Evolutionary conservation across 2,113 vertebrate species (phyloP).

Genomic region (Camelus bactrianus): DNA sequence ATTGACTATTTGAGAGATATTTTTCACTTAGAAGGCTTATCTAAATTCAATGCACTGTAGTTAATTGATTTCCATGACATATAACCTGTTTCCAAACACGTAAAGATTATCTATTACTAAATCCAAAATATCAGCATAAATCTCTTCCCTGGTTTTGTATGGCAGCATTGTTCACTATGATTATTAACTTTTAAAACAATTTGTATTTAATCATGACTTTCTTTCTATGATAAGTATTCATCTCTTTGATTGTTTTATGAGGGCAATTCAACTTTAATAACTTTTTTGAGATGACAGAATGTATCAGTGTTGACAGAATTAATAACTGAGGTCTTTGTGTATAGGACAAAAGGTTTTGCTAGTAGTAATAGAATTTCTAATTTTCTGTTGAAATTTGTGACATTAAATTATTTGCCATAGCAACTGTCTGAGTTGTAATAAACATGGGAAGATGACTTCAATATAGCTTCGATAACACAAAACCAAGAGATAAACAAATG

Average conservation of each 20-base stretch:
- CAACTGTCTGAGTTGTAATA: not conserved
- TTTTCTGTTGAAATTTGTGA: constrained; percentile 14
- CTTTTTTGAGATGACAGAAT: not conserved
- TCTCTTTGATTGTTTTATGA: constrained; percentile 3
- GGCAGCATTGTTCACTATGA: not conserved
- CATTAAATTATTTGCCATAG: not conserved
- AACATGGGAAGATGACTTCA: not conserved
- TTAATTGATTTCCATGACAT: not conserved
- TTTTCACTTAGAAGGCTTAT: not conserved
- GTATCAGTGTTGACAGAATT: constrained; percentile 26
- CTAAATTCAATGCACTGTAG: not conserved
- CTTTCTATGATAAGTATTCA: not conserved
- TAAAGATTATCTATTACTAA: not conserved
- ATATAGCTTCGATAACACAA: not conserved
- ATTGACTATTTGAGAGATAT: not conserved
- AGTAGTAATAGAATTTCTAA: not conserved
- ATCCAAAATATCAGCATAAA: not conserved
- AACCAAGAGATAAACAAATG: not conserved
- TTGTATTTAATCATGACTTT: not conserved
- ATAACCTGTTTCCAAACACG: not conserved
- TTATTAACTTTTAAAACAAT: not conserved
- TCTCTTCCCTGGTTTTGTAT: not conserved
- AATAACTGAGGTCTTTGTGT: constrained; percentile 28
- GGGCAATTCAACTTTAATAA: constrained; percentile 37
- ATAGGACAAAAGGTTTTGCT: not conserved